Conservation (phyloP, 2,888 invertebrate genomes). For the Chrysopilus asiliformis region DNA sequence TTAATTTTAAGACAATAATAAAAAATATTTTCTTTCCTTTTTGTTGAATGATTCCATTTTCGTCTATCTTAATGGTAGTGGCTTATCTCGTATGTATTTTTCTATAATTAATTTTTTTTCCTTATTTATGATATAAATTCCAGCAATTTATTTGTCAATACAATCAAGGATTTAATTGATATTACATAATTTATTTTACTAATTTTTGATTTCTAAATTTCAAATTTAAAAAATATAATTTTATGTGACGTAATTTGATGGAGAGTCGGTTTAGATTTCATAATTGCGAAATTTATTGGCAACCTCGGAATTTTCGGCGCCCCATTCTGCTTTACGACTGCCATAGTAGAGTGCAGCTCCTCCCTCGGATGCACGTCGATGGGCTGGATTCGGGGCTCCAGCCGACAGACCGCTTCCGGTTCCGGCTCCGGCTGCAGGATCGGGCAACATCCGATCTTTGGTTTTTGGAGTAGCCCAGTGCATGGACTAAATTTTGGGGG, state of each 20-base stretch:
- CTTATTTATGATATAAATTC: conserved; percentile 14
- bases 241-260: neutral
- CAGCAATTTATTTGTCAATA: conserved; percentile 12
- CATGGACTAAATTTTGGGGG: conserved; percentile 65
- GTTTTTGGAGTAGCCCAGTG: conserved; percentile 86
- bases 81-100: conserved; percentile 3
- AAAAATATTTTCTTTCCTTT: neutral
- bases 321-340: conserved; percentile 48
- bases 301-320: conserved; percentile 64
- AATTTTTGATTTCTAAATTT: conserved; percentile 1
- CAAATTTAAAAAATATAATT: too few species aligned
- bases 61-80: conserved; percentile 11
- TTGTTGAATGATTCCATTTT: neutral
- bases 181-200: neutral
- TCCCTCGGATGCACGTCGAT: conserved; percentile 72
- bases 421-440: conserved; percentile 36
- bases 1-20: too few species aligned
- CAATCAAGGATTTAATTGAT: neutral
- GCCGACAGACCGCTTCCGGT: conserved; percentile 44
- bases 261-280: conserved; percentile 67
- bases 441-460: conserved; percentile 73
- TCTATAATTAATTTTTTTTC: conserved; percentile 2
- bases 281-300: conserved; percentile 83
- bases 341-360: conserved; percentile 62
- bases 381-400: conserved; percentile 41